A percentile compares a stretch with the other conserved stretches of the same genome.
Evolutionary conservation across 2,113 vertebrate genomes (phyloP).

Genomic region (Setophaga coronata): DNA sequence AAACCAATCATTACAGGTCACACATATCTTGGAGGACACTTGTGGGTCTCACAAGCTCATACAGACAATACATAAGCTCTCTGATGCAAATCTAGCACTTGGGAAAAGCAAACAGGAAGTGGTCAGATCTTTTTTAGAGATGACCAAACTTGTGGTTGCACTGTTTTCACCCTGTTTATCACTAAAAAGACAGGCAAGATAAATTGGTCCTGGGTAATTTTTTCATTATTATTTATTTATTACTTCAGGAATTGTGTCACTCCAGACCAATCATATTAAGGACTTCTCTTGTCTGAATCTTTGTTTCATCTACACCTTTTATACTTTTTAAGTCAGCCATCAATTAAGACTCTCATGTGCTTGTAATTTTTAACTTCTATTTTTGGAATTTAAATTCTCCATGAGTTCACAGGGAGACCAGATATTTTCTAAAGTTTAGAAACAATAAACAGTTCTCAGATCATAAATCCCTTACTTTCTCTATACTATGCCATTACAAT

Average conservation of each 20-base stretch:
- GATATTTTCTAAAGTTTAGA: neutral
- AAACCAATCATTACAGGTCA: conserved; percentile 16
- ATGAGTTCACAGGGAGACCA: neutral
- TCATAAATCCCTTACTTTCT: neutral
- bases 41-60: neutral
- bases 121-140: neutral
- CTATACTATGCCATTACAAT: neutral
- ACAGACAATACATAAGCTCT: neutral
- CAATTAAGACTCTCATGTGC: neutral
- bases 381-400: neutral
- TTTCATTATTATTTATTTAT: neutral
- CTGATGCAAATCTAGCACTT: neutral
- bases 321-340: neutral
- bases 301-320: neutral
- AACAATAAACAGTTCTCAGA: neutral
- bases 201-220: neutral
- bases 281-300: neutral
- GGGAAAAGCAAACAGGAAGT: neutral
- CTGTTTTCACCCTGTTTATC: neutral
- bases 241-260: neutral
- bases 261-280: neutral
- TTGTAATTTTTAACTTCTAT: neutral
- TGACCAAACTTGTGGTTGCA: neutral
- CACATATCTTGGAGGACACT: neutral
- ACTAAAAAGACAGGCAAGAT: neutral